Evolutionary conservation across 2,888 invertebrate species (phyloP).

Genomic region (Drosophila borborema): DNA sequence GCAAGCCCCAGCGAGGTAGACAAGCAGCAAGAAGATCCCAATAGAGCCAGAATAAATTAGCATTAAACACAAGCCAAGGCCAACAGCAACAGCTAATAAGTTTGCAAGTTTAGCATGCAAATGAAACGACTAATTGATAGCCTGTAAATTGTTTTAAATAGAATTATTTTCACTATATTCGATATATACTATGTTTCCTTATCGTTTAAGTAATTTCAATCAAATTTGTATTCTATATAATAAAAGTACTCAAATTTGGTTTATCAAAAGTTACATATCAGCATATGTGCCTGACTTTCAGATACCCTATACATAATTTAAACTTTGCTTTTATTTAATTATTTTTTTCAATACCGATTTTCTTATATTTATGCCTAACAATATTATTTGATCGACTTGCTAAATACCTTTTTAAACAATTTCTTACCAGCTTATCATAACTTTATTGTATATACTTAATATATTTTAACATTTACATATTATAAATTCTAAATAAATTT

Average conservation of each 20-base stretch:
- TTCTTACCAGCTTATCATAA: no score
- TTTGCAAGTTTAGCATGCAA: not conserved
- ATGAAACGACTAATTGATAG: not conserved
- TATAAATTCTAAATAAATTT: no score
- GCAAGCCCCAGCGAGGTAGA: not conserved
- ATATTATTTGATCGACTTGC: no score
- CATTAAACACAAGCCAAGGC: slow-evolving; percentile 51
- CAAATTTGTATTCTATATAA: no score
- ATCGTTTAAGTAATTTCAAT: not conserved
- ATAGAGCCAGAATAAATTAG: slow-evolving; percentile 49
- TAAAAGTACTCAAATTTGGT: no score
- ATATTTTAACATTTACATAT: no score
- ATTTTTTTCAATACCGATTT: no score
- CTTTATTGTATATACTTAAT: no score
- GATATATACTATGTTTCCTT: no score
- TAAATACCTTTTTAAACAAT: no score
- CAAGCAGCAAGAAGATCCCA: slow-evolving; percentile 6
- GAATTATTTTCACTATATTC: not conserved
- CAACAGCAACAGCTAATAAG: slow-evolving; percentile 4
- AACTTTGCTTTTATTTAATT: no score
- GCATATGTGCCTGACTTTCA: not conserved
- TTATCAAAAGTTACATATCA: not conserved
- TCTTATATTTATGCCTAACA: no score
- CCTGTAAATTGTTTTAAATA: not conserved
- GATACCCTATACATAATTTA: not conserved